Evolutionary conservation across 1,140 invertebrate genomes (phyloP), one percentile per base, ranked within the genome.

Genomic region (Leptinotarsa lineolata): DNA sequence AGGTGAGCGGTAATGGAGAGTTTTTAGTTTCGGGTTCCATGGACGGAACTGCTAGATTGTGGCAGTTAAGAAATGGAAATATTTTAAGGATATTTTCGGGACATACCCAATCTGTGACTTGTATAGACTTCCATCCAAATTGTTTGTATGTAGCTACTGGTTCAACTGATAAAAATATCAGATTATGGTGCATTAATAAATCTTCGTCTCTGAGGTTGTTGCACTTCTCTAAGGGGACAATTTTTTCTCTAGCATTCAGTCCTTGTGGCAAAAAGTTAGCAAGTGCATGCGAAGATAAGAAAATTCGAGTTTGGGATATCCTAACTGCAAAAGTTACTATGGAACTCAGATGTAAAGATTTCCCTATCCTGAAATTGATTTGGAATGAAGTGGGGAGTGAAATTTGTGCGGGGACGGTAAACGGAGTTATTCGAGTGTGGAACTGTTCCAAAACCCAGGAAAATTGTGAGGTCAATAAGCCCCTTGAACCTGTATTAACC

Each of bases 61-160:
- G 95, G 95, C 90, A 90, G n/a, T 85, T 94, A 75, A 93, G 94
- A 83, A 89, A 91, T 75, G 92, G 91, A 54, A 91, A 92, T 84
- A 92, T 93, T 45, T 85, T 95, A 1, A 86, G 95, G 77, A 89
- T 95, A 75, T 94, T 94, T 83, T 91, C 91, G 61, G 95, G 94
- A 16, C 95, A 97, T 83, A 91, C 90, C 76, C 87, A 91, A 82
- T 92, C 95, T 88, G 91, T 97, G 39, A 94, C 95, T 84, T 93
- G 92, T 79, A 84, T 92, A 46, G 87, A 88, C 78, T 93, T 93
- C 85, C 92, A 93, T 84, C 90, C 92, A 30, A 93, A 92, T 81
- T 86, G 88, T 70, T 84, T 87, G 59, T 92, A 93, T 78, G 72
- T 92, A 21, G 91, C 90, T 15, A 91, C 90, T 12, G 91, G 90